phyloP scores from a whole-genome alignment of 2,888 invertebrate genomes.

The Crematogaster levior region DNA sequence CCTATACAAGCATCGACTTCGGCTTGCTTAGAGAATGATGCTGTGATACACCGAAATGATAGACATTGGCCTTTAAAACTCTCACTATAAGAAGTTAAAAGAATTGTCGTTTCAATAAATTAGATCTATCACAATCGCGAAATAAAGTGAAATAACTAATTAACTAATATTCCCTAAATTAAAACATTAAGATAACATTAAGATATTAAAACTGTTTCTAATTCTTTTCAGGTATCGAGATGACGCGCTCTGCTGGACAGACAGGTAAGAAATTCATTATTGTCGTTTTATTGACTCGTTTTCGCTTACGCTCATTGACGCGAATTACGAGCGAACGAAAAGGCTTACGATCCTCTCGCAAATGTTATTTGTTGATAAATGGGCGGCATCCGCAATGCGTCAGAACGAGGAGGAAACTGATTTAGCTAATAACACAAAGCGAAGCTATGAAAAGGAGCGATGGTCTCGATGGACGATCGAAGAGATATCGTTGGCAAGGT shows the following conservation, averaged over 20 bases:
- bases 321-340: slow-evolving; percentile 9
- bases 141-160: background rate
- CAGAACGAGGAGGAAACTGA: background rate
- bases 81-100: background rate
- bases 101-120: background rate
- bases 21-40: background rate
- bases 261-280: slow-evolving; percentile 89
- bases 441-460: slow-evolving; percentile 39
- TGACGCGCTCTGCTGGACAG: slow-evolving; percentile 95
- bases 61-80: background rate
- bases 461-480: slow-evolving; percentile 57
- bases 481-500: slow-evolving; percentile 75
- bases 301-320: background rate
- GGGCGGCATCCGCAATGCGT: background rate
- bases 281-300: background rate
- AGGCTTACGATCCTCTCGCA: background rate
- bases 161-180: background rate
- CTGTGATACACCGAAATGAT: background rate
- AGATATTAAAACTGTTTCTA: too few relatives aligned
- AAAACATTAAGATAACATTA: slow-evolving; percentile 67
- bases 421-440: slow-evolving; percentile 37
- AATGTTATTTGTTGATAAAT: background rate
- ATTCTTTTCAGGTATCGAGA: slow-evolving; percentile 92
- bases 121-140: background rate
- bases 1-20: slow-evolving; percentile 34